phyloP scores from a whole-genome alignment of 1,140 invertebrate genomes.

The Chironomus tepperi region DNA sequence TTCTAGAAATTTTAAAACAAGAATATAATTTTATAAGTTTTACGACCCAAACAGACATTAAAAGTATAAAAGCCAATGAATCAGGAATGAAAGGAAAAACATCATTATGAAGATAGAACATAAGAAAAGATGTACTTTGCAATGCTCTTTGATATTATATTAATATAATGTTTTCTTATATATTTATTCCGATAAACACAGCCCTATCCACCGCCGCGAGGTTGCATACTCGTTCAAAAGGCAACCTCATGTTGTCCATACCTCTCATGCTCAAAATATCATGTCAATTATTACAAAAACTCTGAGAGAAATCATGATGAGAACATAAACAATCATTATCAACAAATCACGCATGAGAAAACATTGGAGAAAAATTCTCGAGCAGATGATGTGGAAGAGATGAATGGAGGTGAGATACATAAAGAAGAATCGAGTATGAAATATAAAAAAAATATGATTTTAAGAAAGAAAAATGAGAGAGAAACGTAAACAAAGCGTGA shows the following conservation, averaged over 20 bases:
- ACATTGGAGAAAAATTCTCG: constrained; percentile 26
- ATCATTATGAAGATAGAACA: no score
- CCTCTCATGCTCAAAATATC: constrained; percentile 55
- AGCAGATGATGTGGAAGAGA: constrained; percentile 26
- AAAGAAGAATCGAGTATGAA: not conserved
- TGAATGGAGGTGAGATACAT: not conserved
- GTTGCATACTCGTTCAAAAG: constrained; percentile 59
- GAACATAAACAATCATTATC: not conserved
- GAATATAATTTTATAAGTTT: no score
- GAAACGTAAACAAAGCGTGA: no score
- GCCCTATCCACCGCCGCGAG: constrained; percentile 59
- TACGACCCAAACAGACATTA: no score
- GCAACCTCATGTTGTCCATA: constrained; percentile 64
- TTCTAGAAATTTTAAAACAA: no score
- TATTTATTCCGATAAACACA: constrained; percentile 37
- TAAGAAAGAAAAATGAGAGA: no score
- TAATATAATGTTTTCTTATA: not conserved
- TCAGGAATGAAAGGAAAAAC: no score
- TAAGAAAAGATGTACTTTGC: no score
- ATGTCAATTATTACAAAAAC: constrained; percentile 28
- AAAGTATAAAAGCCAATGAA: no score
- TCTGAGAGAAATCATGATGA: constrained; percentile 14
- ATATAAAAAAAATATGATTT: not conserved
- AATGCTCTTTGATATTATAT: no score
- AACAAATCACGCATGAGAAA: constrained; percentile 24